A percentile compares a stretch with the other conserved stretches of the same genome.
phyloP scores from a whole-genome alignment of 2,113 vertebrate genomes.

The Dicaeum eximium region DNA sequence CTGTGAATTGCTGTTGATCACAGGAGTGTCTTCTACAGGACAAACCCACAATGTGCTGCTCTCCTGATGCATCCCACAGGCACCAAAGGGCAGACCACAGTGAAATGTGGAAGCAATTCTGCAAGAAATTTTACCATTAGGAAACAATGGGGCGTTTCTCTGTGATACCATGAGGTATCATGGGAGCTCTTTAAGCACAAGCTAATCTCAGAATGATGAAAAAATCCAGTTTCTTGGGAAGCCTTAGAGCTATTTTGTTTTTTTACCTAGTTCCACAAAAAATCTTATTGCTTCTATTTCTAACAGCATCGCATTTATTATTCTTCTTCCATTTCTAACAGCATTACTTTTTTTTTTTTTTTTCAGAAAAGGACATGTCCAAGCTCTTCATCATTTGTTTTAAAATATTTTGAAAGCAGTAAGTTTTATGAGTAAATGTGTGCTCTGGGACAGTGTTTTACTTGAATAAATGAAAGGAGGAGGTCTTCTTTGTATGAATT shows the following conservation, averaged over 20 bases:
- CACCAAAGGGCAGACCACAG: neutral
- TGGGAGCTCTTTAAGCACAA: neutral
- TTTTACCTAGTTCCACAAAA: neutral
- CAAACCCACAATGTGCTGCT: neutral
- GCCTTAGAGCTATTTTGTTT: neutral
- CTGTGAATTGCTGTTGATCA: neutral
- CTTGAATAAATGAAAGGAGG: neutral
- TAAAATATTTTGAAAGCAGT: neutral
- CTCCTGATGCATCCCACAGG: neutral
- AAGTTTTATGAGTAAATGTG: neutral
- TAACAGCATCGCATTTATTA: neutral
- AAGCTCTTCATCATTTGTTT: neutral
- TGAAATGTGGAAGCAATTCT: neutral
- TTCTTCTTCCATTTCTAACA: neutral
- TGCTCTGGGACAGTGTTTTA: neutral
- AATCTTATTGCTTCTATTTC: neutral
- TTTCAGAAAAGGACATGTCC: neutral
- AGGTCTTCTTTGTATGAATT: neutral
- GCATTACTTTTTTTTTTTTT: neutral
- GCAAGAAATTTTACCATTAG: neutral
- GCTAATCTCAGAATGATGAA: neutral
- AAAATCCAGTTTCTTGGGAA: neutral
- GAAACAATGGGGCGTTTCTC: neutral
- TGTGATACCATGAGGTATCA: neutral
- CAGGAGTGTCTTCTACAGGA: neutral